Conservation (phyloP, 2,113 vertebrate species). For the Gasterosteus aculeatus region DNA sequence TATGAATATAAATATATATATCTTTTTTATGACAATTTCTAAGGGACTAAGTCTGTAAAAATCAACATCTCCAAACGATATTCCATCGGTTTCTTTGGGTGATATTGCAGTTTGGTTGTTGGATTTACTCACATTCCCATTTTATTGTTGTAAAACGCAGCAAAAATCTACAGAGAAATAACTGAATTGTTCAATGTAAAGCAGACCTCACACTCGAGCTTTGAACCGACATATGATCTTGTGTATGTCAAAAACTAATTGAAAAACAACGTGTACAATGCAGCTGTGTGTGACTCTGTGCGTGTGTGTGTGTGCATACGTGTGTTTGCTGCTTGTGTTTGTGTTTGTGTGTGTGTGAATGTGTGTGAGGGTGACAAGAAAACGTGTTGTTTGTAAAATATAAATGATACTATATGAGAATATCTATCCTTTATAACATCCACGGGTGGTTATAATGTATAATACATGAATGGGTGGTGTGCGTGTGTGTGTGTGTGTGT, state of each 20-base stretch:
- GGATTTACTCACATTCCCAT: constrained; percentile 67
- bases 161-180: constrained; percentile 45
- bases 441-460: constrained; percentile 61
- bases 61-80: constrained; percentile 69
- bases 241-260: constrained; percentile 35
- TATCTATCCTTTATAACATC: constrained; percentile 62
- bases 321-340: constrained; percentile 43
- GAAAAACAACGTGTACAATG: constrained; percentile 63
- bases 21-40: constrained; percentile 80
- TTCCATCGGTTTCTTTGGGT: constrained; percentile 65
- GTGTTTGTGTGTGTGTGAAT: constrained; percentile 34
- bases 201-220: constrained; percentile 62
- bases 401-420: constrained; percentile 58
- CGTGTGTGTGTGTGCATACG: constrained; percentile 3
- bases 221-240: constrained; percentile 44
- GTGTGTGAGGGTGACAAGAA: constrained; percentile 28
- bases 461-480: constrained; percentile 55
- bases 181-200: constrained; percentile 42
- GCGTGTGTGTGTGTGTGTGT: constrained; percentile 38
- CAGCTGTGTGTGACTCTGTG: constrained; percentile 59
- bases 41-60: constrained; percentile 76
- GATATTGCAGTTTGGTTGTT: constrained; percentile 68
- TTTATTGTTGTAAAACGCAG: constrained; percentile 59
- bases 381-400: constrained; percentile 45
- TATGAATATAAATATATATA: constrained; percentile 73